A percentile compares a stretch with the other conserved stretches of the same genome.
Evolutionary conservation across 2,888 invertebrate genomes (phyloP).

Genomic region (Phasia obesa): DNA sequence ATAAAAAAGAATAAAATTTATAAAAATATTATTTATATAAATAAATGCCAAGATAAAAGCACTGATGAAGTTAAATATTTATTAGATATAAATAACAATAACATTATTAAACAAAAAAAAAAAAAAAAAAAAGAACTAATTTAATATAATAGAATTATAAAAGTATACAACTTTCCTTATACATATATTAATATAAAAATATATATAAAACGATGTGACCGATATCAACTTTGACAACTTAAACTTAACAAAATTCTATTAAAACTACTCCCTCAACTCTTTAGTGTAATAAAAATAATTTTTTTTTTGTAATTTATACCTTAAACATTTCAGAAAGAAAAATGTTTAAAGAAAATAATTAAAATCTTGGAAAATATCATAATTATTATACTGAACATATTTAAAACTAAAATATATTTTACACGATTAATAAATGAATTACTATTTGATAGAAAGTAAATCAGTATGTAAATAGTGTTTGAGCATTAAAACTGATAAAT

Average conservation of each 20-base stretch:
- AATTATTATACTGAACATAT: slow-evolving; percentile 13
- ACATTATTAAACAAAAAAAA: slow-evolving; percentile 29
- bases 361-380: slow-evolving; percentile 33
- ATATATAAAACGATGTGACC: slow-evolving; percentile 15
- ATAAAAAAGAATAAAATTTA: slow-evolving; percentile 14
- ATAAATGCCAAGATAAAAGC: slow-evolving; percentile 68
- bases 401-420: slow-evolving; percentile 3
- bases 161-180: slow-evolving; percentile 31
- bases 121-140: slow-evolving; percentile 39
- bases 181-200: slow-evolving; percentile 13
- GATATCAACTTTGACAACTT: slow-evolving; percentile 42
- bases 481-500: slow-evolving; percentile 69
- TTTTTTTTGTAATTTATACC: background rate
- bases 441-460: slow-evolving; percentile 21
- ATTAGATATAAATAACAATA: slow-evolving; percentile 55
- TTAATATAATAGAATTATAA: slow-evolving; percentile 33
- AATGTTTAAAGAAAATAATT: slow-evolving; percentile 40
- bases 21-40: slow-evolving; percentile 33
- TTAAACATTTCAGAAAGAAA: slow-evolving; percentile 36
- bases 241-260: slow-evolving; percentile 45
- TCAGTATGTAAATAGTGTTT: slow-evolving; percentile 65
- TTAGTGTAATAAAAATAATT: slow-evolving; percentile 21
- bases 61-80: slow-evolving; percentile 70
- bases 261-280: slow-evolving; percentile 41
- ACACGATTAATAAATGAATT: slow-evolving; percentile 2